Evolutionary conservation across 2,888 invertebrate genomes (phyloP).

Genomic region (Thumatha senex): DNA sequence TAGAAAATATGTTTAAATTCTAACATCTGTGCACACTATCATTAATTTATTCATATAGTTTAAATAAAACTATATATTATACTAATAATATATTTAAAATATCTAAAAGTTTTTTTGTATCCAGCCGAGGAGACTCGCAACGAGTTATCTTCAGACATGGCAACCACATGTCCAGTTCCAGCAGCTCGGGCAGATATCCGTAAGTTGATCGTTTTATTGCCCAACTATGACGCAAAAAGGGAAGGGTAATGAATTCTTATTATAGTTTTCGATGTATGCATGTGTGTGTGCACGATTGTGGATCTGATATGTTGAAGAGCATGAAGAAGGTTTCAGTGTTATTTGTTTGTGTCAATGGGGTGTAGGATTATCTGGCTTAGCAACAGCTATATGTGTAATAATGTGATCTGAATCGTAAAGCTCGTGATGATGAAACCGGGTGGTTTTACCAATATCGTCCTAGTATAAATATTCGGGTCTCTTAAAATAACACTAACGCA

Average conservation of each 20-base stretch:
- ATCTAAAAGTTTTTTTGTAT: constrained; percentile 37
- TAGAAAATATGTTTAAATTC: no score
- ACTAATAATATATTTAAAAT: not conserved
- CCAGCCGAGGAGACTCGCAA: constrained; percentile 89
- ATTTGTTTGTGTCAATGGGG: not conserved
- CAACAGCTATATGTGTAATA: not conserved
- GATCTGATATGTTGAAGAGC: constrained; percentile 3
- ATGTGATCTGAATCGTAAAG: no score
- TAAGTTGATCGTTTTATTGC: constrained; percentile 73
- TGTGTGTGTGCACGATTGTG: constrained; percentile 7
- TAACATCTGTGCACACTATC: no score
- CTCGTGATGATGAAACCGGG: no score
- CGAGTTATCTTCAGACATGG: constrained; percentile 89
- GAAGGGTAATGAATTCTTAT: constrained; percentile 1
- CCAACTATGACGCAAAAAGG: not conserved
- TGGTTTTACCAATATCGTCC: no score
- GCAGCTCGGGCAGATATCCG: constrained; percentile 87
- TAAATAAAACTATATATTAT: no score
- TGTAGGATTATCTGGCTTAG: not conserved
- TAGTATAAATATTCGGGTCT: no score
- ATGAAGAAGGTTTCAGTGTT: constrained; percentile 8
- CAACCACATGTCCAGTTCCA: constrained; percentile 87
- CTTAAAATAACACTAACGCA: no score
- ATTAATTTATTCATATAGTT: no score
- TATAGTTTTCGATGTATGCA: constrained; percentile 1